Base-by-base conservation (phyloP, 2,797 vertebrate genomes). In the Myripristis murdjan region DNA sequence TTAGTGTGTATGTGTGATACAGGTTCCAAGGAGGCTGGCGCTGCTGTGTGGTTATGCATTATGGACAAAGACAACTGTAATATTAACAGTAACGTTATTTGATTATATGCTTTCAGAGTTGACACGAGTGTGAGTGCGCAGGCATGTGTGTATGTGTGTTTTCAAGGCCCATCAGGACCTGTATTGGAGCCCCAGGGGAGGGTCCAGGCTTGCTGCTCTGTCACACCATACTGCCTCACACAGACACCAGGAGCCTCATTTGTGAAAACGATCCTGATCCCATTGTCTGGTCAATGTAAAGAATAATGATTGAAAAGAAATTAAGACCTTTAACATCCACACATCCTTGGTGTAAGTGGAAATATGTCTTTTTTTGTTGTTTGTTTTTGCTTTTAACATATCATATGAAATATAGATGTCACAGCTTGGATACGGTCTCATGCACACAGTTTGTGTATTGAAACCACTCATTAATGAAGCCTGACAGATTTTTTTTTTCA, bases 151-250 rank as follows among this genome's bases (percentile, higher is more conserved):
- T 76, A 44, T 49, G 77, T 73, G 72, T 83, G 67, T 81, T 85
- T 86, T 86, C 58, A 86, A 59, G 35, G 54, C 55, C 53, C 37
- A 58, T 48, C 53, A 49, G n/a, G 60, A 61, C 57, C 48, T 33
- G 65, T 76, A 64, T 58, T 46, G 75, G 84, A 83, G 70, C 59
- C 81, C 71, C 62, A 43, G 75, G 81, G 67, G 79, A 48, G 78
- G 76, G 77, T 86, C 80, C 75, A 73, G 83, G 75, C 71, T 89
- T 81, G 87, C 91, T 91, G 89, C 91, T 90, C 84, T 78, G 81
- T 85, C 84, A 90, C 86, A 92, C 89, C 81, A 89, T 84, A 88
- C 87, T 92, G 91, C 88, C 90, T 92, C 90, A 70, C 55, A 55
- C 23, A 55, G 18, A 85, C 65, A 71, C 56, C 18, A 49, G 48